Percentiles rank a stretch among this genome's conserved stretches.
Conservation (phyloP, 2,113 vertebrate species). For the Coturnix japonica region DNA sequence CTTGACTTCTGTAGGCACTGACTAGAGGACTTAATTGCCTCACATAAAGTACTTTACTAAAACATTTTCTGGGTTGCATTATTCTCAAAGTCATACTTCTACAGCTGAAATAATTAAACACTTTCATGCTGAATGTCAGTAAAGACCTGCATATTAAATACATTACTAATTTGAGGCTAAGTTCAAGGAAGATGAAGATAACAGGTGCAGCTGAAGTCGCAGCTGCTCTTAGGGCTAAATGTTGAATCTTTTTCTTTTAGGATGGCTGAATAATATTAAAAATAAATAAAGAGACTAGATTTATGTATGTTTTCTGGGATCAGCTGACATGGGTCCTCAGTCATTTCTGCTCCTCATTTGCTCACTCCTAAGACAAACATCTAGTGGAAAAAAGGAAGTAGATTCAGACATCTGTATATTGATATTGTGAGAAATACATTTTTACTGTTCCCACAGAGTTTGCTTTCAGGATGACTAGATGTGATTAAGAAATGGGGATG, state of each 20-base stretch:
- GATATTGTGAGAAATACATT: neutral
- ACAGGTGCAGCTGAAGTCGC: neutral
- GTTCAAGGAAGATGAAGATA: neutral
- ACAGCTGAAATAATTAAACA: slow-evolving; percentile 52
- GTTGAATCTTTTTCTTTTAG: neutral
- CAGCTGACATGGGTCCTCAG: neutral
- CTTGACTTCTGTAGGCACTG: neutral
- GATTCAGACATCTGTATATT: neutral
- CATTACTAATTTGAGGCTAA: slow-evolving; percentile 46
- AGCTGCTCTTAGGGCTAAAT: neutral
- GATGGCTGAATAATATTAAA: neutral
- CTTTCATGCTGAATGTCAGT: slow-evolving; percentile 35
- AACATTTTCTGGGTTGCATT: neutral
- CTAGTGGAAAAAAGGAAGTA: neutral
- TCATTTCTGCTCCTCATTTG: neutral
- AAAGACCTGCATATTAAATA: slow-evolving; percentile 39
- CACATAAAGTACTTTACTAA: neutral
- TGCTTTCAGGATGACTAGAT: neutral
- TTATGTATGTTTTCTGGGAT: neutral
- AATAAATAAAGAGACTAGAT: neutral
- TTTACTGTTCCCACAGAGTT: neutral
- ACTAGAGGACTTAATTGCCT: neutral
- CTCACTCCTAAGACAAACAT: neutral
- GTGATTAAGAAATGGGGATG: neutral
- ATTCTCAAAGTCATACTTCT: slow-evolving; percentile 20